Conservation (phyloP, 2,113 vertebrate genomes). For the Daubentonia madagascariensis region DNA sequence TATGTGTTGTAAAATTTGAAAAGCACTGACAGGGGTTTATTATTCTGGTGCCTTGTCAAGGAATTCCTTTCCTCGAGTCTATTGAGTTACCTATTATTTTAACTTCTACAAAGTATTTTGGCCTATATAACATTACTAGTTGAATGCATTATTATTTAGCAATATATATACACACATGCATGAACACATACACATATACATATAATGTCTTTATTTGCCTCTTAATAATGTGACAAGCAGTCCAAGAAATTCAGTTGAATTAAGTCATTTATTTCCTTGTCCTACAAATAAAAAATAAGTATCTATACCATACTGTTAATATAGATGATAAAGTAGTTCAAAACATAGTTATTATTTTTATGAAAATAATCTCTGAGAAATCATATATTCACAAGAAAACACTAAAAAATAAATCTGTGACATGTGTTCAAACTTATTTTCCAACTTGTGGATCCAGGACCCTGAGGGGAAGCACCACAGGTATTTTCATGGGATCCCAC, state of each 20-base stretch:
- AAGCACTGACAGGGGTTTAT: not conserved
- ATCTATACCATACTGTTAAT: not conserved
- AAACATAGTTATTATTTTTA: not conserved
- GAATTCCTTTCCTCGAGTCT: not conserved
- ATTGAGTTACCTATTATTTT: not conserved
- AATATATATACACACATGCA: not conserved
- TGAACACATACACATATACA: fast-evolving
- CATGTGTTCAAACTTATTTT: not conserved
- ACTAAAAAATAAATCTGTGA: not conserved
- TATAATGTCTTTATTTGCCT: not conserved
- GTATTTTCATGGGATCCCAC: not conserved
- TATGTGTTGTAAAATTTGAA: not conserved
- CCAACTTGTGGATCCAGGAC: not conserved
- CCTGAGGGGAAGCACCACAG: not conserved
- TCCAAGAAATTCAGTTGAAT: not conserved
- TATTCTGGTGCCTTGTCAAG: not conserved
- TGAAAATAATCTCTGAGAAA: not conserved
- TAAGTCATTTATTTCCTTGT: not conserved
- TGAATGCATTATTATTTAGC: not conserved
- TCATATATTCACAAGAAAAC: not conserved
- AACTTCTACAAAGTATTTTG: not conserved
- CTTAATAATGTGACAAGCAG: not conserved
- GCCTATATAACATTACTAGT: not conserved
- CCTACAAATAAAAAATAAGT: not conserved
- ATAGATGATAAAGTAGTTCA: not conserved